Percentiles rank a stretch among this genome's conserved stretches.
These are phyloP conservation scores for Vanessa atalanta DNA, from an alignment of 1,140 invertebrate genomes.

Conservation along the genomic window DNA sequence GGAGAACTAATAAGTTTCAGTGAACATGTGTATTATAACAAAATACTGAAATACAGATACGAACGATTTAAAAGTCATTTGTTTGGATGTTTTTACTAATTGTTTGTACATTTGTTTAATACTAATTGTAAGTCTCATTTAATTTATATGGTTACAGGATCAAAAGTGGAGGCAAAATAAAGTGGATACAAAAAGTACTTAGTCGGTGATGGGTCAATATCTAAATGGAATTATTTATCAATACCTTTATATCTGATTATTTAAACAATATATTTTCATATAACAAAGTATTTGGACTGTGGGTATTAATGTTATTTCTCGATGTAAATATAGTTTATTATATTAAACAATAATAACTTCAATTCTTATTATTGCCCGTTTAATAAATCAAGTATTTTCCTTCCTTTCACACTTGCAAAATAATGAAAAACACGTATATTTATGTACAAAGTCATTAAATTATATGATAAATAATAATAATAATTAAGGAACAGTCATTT, in stretches of 20 bases:
- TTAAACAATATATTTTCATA: conserved; percentile 70
- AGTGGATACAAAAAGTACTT: conserved; percentile 64
- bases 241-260: conserved; percentile 43
- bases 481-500: conserved; percentile 29
- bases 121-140: neutral
- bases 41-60: neutral
- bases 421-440: conserved; percentile 4
- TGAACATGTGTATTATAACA: neutral
- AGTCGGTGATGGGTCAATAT: conserved; percentile 34
- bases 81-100: neutral
- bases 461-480: conserved; percentile 34
- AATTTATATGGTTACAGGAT: conserved; percentile 66
- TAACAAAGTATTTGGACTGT: conserved; percentile 57
- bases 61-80: conserved; percentile 5
- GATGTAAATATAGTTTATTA: conserved; percentile 56
- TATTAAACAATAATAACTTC: conserved; percentile 42
- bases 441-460: conserved; percentile 15
- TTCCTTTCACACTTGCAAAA: neutral
- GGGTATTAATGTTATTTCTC: conserved; percentile 49
- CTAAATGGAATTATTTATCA: conserved; percentile 25
- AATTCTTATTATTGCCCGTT: conserved; percentile 36
- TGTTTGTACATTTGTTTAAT: neutral
- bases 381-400: conserved; percentile 25
- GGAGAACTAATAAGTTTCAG: neutral
- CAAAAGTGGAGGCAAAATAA: conserved; percentile 77